These are phyloP conservation scores for Ectemnius continuus DNA, from an alignment of 2,888 invertebrate genomes.

Conservation along the genomic window DNA sequence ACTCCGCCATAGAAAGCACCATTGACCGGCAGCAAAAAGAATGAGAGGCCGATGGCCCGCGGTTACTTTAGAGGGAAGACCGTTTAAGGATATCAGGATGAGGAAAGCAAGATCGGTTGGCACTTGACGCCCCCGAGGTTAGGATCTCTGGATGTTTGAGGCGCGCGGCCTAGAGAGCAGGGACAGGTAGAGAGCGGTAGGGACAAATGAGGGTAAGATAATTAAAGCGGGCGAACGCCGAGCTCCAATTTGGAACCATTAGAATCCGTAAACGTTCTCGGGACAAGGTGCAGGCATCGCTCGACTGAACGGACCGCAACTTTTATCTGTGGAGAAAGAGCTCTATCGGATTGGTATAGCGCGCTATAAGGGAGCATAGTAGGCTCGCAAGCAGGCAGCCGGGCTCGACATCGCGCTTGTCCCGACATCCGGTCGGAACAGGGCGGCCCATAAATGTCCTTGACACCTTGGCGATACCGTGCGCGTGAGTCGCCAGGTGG, in stretches of 20 bases:
- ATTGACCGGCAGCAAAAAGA: not conserved
- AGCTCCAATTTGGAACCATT: constrained; percentile 72
- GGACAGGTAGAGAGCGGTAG: constrained; percentile 62
- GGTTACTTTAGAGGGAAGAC: not conserved
- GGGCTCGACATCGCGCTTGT: constrained; percentile 47
- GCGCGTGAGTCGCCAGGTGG: not conserved
- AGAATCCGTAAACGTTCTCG: constrained; percentile 72
- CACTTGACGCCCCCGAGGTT: constrained; percentile 22
- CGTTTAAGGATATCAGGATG: constrained; percentile 6
- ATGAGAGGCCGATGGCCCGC: not conserved
- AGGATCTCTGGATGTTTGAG: constrained; percentile 8
- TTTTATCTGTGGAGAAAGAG: constrained; percentile 65
- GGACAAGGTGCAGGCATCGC: constrained; percentile 18
- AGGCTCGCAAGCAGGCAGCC: constrained; percentile 31
- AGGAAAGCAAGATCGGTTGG: constrained; percentile 23
- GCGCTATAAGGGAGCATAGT: too few relatives aligned
- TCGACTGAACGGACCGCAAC: constrained; percentile 9
- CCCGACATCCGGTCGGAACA: constrained; percentile 63
- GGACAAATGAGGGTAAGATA: constrained; percentile 73
- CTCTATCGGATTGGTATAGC: constrained; percentile 53
- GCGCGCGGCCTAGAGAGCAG: too few relatives aligned
- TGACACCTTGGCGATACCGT: constrained; percentile 56
- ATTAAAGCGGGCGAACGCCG: constrained; percentile 71
- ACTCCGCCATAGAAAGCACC: not conserved
- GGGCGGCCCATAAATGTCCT: constrained; percentile 53